Evolutionary conservation across 2,113 vertebrate genomes (phyloP).

Genomic region (Vulpes vulpes): DNA sequence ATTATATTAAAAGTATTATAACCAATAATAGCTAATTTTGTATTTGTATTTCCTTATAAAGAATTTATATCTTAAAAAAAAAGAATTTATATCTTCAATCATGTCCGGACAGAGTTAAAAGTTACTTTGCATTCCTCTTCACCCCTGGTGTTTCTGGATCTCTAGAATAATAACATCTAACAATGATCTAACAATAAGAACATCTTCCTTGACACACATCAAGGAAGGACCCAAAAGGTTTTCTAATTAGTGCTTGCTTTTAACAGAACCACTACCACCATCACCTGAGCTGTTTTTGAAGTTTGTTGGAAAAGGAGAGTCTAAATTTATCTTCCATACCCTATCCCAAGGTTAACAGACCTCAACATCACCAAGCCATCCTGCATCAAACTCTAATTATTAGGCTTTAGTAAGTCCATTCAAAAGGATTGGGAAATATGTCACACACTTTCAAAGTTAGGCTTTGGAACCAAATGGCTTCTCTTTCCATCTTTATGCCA

Average conservation of each 20-base stretch:
- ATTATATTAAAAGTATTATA: background rate
- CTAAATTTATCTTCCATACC: background rate
- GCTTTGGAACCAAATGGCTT: background rate
- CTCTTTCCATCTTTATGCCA: background rate
- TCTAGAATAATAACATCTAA: background rate
- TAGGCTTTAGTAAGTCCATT: background rate
- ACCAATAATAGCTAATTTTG: background rate
- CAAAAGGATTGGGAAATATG: background rate
- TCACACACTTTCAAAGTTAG: background rate
- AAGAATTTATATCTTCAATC: background rate
- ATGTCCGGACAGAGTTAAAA: background rate
- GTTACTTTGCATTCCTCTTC: background rate
- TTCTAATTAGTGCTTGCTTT: background rate
- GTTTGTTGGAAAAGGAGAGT: background rate
- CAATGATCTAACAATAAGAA: no score
- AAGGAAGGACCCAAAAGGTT: background rate
- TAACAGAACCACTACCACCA: background rate
- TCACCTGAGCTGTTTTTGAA: background rate
- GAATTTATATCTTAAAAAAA: background rate
- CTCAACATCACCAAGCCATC: background rate
- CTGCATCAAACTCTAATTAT: background rate
- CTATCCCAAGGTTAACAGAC: accelerated
- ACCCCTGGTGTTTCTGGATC: background rate
- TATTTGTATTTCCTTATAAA: background rate
- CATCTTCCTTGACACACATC: background rate